Evolutionary conservation across 2,113 vertebrate species (phyloP), one percentile per base, ranked within the genome.

Genomic region (Oenanthe melanoleuca): DNA sequence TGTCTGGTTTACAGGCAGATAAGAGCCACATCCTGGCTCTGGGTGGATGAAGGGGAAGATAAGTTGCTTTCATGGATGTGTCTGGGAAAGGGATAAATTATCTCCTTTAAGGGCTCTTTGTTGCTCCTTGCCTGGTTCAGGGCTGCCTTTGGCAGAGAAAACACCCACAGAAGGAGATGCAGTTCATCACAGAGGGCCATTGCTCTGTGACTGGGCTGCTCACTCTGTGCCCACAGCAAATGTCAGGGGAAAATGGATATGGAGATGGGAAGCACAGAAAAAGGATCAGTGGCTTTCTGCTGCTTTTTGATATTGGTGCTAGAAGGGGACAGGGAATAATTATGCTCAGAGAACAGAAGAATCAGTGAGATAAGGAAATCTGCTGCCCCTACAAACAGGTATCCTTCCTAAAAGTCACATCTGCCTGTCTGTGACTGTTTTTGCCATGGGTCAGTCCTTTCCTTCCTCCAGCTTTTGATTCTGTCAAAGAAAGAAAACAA

Each of bases 11-110:
- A 56, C 34, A 67, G 89, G 52, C 82, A 96, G 96, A 96, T 97
- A 96, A 97, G 34, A 94, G 67, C 67, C 69, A 86, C 64, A 93
- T 91, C 85, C 96, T 93, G 93, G 65, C 74, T 93, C 85, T 95
- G 96, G 79, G 55, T 83, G 96, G 92, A 88, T 90, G 80, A 88
- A 93, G 91, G 60, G 56, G 34, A 67, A 93, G 96, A 95, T 94
- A 95, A 96, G 85, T 90, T 88, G 64, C 88, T 78, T 86, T 93
- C 90, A 83, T 92, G 88, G 72, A 86, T 78, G 75, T 80, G 69
- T 60, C 75, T 94, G 92, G 89, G 86, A 91, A 86, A 86, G 80
- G 92, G 80, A 91, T 94, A 92, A 83, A 96, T 95, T 52, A 71
- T 92, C 94, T 96, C 49, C 79, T 92, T 83, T 70, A 52, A 14